Base-by-base conservation (phyloP, 2,113 vertebrate species). In the Microcebus ravelobensis region DNA sequence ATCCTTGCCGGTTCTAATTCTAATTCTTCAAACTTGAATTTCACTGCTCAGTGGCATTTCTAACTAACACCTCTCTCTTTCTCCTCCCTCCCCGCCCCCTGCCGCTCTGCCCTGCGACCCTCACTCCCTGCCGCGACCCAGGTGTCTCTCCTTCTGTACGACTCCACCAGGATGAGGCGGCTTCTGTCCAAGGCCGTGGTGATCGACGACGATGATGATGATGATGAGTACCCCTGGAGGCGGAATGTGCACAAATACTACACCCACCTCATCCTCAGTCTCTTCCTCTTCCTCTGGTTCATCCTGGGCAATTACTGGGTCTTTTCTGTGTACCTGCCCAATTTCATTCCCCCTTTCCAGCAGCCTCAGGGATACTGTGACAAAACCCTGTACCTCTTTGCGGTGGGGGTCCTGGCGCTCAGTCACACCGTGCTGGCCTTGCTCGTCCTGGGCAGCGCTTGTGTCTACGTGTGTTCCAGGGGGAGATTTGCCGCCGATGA, bases 251-350 rank as follows among this genome's bases (percentile, higher is more conserved):
- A 98, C 97, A 98, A 96, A 90, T 98, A 98, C 96, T 98, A 98
- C 57, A 73, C 97, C 91, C 98, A 98, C 91, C 95, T 99, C 79
- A 94, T 94, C 5, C 98, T 99, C 97, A 98, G 98, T 96, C 90
- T 98, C 76, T 98, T 98, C 89, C 98, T 98, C 76, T 98, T 98
- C 63, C 96, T 98, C 93, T 99, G 98, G 98, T 98, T 98, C 97
- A 97, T 98, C 61, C 96, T 98, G 95, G 98, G 98, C 1, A 98
- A 99, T 93, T 98, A 98, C 74, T 98, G 97, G 98, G 98, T 99
- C 94, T 98, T 98, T 96, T 98, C 98, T 8, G 88, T 98, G 68
- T 98, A 98, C 65, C 84, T 96, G 90, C 98, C 98, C 67, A 98
- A 98, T 91, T 98, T 98, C 84, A 98, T 98, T 18, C 98, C 98